phyloP scores from a whole-genome alignment of 2,113 vertebrate species.

The Trematocara zebra region DNA sequence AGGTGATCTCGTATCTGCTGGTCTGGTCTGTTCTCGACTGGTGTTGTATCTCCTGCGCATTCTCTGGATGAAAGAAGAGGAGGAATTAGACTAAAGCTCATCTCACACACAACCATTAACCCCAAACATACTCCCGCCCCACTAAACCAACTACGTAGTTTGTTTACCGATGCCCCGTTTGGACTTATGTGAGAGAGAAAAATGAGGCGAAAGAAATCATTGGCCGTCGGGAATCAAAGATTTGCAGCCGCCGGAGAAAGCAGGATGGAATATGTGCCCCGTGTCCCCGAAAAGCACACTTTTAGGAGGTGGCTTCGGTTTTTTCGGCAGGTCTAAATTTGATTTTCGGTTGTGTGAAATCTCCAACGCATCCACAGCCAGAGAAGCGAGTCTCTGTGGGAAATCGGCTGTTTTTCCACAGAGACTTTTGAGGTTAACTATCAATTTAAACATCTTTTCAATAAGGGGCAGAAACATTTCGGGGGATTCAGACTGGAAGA shows the following conservation, averaged over 20 bases:
- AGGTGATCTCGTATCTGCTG: not conserved
- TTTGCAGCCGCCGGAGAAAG: not conserved
- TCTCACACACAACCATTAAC: not conserved
- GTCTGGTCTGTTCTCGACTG: not conserved
- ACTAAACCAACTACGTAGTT: not conserved
- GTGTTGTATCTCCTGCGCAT: not conserved
- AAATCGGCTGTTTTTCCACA: not conserved
- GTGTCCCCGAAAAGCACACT: not conserved
- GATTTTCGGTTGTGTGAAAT: not conserved
- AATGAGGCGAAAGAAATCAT: not conserved
- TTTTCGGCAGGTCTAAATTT: not conserved
- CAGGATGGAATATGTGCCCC: not conserved
- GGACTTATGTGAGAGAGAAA: not conserved
- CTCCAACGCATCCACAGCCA: not conserved
- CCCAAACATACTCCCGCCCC: not conserved
- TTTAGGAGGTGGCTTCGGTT: not conserved
- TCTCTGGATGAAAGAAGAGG: constrained; percentile 3
- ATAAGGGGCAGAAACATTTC: not conserved
- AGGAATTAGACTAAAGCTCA: not conserved
- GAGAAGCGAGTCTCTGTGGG: not conserved
- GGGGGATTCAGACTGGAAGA: not conserved
- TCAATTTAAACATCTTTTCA: not conserved
- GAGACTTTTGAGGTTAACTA: not conserved
- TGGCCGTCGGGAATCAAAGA: not conserved
- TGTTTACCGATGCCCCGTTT: not conserved